phyloP scores from a whole-genome alignment of 2,888 invertebrate species.

The Thelaira solivaga region DNA sequence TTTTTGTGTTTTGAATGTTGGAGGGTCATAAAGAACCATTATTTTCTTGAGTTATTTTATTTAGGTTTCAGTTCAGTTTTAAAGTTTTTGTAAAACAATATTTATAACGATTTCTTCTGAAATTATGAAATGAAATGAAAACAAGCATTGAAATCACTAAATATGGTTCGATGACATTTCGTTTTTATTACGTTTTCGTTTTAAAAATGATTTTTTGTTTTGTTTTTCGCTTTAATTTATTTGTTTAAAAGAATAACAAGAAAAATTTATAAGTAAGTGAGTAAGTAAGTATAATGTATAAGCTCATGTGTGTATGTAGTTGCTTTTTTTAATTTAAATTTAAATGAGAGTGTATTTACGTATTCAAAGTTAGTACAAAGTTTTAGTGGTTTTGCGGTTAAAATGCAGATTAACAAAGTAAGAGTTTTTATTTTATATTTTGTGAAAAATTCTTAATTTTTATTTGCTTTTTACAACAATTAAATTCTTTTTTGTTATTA shows the following conservation, averaged over 20 bases:
- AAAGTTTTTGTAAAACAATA: constrained; percentile 39
- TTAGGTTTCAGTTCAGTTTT: constrained; percentile 11
- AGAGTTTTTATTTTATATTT: too few relatives aligned
- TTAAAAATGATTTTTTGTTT: background rate
- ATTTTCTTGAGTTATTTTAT: background rate
- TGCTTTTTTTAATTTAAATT: too few relatives aligned
- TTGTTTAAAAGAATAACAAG: background rate
- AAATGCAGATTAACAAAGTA: too few relatives aligned
- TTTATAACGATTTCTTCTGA: constrained; percentile 43
- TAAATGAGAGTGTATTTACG: too few relatives aligned
- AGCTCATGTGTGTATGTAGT: too few relatives aligned
- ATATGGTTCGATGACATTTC: constrained; percentile 57
- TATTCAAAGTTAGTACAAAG: too few relatives aligned
- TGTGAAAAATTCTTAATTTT: too few relatives aligned
- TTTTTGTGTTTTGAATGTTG: constrained; percentile 32
- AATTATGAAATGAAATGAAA: constrained; percentile 51
- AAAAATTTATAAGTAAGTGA: background rate
- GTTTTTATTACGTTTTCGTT: constrained; percentile 39
- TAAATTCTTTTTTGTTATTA: too few relatives aligned
- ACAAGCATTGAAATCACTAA: constrained; percentile 20
- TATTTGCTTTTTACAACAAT: too few relatives aligned
- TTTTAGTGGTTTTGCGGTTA: too few relatives aligned
- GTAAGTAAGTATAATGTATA: too few relatives aligned
- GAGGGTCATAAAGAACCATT: constrained; percentile 34
- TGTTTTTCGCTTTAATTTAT: background rate